phyloP scores from a whole-genome alignment of 2,888 invertebrate species.

The Metopia argyrocephala region DNA sequence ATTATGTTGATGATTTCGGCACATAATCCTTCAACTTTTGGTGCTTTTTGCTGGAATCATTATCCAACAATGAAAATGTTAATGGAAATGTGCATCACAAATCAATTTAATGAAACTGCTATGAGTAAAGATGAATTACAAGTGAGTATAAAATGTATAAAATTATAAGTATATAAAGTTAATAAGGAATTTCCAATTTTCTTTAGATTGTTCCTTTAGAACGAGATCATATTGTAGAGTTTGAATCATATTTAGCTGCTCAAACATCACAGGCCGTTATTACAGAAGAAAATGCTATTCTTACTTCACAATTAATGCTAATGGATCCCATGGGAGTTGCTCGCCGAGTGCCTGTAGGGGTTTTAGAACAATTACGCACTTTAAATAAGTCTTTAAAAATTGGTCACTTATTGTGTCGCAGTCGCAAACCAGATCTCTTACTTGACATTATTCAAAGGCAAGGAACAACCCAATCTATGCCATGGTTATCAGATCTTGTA shows the following conservation, averaged over 20 bases:
- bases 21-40: slow-evolving; percentile 94
- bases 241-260: slow-evolving; percentile 95
- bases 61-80: slow-evolving; percentile 94
- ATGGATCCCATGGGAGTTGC: slow-evolving; percentile 92
- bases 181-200: neutral
- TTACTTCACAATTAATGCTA: slow-evolving; percentile 90
- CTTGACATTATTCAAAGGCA: slow-evolving; percentile 94
- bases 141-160: slow-evolving; percentile 66
- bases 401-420: slow-evolving; percentile 92
- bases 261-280: slow-evolving; percentile 92
- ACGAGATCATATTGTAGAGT: slow-evolving; percentile 89
- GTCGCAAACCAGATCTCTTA: slow-evolving; percentile 93
- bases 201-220: slow-evolving; percentile 82
- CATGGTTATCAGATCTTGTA: slow-evolving; percentile 96
- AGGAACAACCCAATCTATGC: slow-evolving; percentile 95
- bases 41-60: slow-evolving; percentile 90
- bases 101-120: slow-evolving; percentile 81
- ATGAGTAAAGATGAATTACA: slow-evolving; percentile 84
- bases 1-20: slow-evolving; percentile 92
- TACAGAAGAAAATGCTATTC: slow-evolving; percentile 91
- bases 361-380: slow-evolving; percentile 88
- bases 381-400: slow-evolving; percentile 89
- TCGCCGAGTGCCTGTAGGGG: slow-evolving; percentile 87
- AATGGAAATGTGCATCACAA: slow-evolving; percentile 98
- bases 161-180: neutral